phyloP scores from a whole-genome alignment of 2,113 vertebrate genomes.

The Beaufortia kweichowensis region DNA sequence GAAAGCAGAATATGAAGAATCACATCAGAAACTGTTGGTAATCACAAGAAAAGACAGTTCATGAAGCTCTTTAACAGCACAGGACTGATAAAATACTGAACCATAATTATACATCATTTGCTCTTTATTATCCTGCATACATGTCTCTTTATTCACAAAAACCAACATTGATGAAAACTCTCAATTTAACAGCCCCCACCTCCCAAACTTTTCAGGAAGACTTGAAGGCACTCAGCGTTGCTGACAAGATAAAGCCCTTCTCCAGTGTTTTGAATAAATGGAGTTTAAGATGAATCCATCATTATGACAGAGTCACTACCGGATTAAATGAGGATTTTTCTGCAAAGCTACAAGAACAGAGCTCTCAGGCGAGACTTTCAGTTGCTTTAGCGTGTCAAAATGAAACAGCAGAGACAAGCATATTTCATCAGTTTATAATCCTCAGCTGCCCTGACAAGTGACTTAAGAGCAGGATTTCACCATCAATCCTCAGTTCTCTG shows the following conservation, averaged over 20 bases:
- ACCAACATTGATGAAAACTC: too few relatives aligned
- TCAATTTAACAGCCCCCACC: too few relatives aligned
- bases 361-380: neutral
- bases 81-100: too few relatives aligned
- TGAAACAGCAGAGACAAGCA: constrained; percentile 8
- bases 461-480: constrained; percentile 20
- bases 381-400: constrained; percentile 13
- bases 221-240: too few relatives aligned
- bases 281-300: neutral
- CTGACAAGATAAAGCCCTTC: neutral
- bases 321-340: constrained; percentile 8
- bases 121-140: too few relatives aligned
- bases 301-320: neutral
- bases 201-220: too few relatives aligned
- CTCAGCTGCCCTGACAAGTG: constrained; percentile 7
- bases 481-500: constrained; percentile 13
- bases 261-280: neutral
- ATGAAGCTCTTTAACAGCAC: too few relatives aligned
- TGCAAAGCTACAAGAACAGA: neutral
- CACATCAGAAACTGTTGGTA: too few relatives aligned
- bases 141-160: too few relatives aligned
- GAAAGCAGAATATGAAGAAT: too few relatives aligned
- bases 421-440: constrained; percentile 37
- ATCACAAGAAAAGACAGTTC: too few relatives aligned
- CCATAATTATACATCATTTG: too few relatives aligned